These are phyloP conservation scores for Xenus cinereus DNA, from an alignment of 2,113 vertebrate genomes.

Conservation along the genomic window DNA sequence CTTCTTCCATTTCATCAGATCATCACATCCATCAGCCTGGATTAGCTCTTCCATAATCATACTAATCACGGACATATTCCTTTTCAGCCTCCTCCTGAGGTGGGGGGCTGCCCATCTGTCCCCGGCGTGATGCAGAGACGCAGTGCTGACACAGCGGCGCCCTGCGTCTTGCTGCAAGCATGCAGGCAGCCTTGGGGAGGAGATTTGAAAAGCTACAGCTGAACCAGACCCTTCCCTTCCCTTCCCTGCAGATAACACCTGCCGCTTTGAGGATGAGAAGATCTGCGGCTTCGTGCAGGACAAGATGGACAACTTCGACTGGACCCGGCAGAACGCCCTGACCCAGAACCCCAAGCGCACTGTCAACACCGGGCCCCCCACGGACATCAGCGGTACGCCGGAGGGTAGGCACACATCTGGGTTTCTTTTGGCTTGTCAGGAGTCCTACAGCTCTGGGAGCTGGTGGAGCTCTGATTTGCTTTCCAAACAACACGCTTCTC, in stretches of 20 bases:
- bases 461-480: background rate
- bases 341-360: conserved; percentile 94
- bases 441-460: background rate
- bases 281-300: conserved; percentile 96
- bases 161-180: background rate
- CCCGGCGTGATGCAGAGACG: accelerated
- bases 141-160: background rate
- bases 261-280: conserved; percentile 91
- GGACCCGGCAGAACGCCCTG: conserved; percentile 92
- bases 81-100: background rate
- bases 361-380: conserved; percentile 90
- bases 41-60: background rate
- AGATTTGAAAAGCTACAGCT: background rate
- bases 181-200: background rate
- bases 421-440: background rate
- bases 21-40: background rate
- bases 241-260: conserved; percentile 82
- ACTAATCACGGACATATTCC: background rate
- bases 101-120: background rate
- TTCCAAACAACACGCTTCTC: background rate
- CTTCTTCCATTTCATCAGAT: background rate
- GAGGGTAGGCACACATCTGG: conserved; percentile 79
- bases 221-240: background rate
- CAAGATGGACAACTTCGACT: conserved; percentile 91
- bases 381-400: conserved; percentile 88